Evolutionary conservation across 2,888 invertebrate species (phyloP), one percentile per base, ranked within the genome.

Genomic region (Octonoba sinensis): DNA sequence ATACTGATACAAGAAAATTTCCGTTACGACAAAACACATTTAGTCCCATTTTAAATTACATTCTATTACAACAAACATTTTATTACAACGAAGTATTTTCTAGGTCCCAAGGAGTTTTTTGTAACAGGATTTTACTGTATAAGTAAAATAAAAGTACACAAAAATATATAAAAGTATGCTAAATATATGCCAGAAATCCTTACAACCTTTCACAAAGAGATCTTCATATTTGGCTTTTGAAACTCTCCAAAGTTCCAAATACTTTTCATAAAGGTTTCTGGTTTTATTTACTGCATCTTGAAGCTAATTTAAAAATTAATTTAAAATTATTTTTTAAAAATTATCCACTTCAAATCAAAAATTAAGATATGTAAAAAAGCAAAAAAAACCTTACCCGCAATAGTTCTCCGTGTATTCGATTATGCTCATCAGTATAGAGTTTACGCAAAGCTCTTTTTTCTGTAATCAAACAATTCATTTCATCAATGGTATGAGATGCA

Each of bases 171-270:
- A 36, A 36, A 8, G 36, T 2, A 1, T 1, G 1, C 13, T 8
- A 54, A 54, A 54, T 54, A 54, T 18, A 54, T 57, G 20, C 3
- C 57, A 22, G 3, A 57, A 57, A 20, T 57, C 18, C 4, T 20
- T 22, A 27, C 11, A 64, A 88, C 88, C 87, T 87, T 87, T 88
- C 20, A 85, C 81, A 75, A 84, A 86, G 1, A 86, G 62, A 71
- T 97, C 97, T 89, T 97, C 96, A 89, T 96, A 97, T 89, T 96
- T 94, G 76, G 94, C 92, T 88, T 96, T 92, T 91, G 96, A 93
- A 86, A 93, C 91, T 88, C 95, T 95, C 90, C 96, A 96, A 72
- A 93, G 92, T 88, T 96, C 96, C 85, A 97, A 91, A 88, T 94
- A 94, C 89, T 96, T 96, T 89, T 95, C 94, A 90, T 97, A 97